Evolutionary conservation across 53 echinoderm and acorn worm genomes (phyloP), one percentile per base, ranked within the genome.

Genomic region (Crossaster papposus): DNA sequence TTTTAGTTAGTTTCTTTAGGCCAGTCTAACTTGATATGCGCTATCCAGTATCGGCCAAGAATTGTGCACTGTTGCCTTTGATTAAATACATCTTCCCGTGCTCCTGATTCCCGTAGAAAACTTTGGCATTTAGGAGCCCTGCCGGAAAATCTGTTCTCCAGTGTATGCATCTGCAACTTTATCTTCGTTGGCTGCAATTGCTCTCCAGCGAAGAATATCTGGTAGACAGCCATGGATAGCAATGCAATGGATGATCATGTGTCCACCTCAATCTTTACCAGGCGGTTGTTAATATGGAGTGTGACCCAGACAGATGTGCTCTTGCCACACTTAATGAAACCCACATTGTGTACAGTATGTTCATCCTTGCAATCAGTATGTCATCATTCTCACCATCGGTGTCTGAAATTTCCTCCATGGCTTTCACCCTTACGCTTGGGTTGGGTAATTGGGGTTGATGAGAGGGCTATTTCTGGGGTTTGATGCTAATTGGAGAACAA

Each of bases 221-320:
- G 35, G 36, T 77, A 77, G 31, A 52, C 79, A 35, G 79, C 23
- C 23, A 53, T 52, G 15, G 76, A 86, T 14, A 86, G 53, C 20
- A 86, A 24, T 30, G 76, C 54, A n/a, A 86, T 75, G 24, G 86
- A 30, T 35, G 75, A 86, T 33, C 54, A 54, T 17, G 54, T 86
- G 53, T 74, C 75, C 11, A 86, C 54, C 23, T 84, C 85, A 51
- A 84, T 84, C 52, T 70, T 70, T 38, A 84, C 23, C 11, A 9
- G 44, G 28, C 72, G 70, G 29, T 71, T 20, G n/a, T 36, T 71
- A 14, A 74, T 20, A 7, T 73, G 52, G 18, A 75, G 76, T n/a
- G 73, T 86, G 37, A 86, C 62, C 44, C 50, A 84, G 51, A 84
- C 44, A 14, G 70, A 71, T 63, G 84, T 83, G 79, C 79, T 79